Evolutionary conservation across 2,888 invertebrate species (phyloP), one percentile per base, ranked within the genome.

Genomic region (Mallateleia sp.): DNA sequence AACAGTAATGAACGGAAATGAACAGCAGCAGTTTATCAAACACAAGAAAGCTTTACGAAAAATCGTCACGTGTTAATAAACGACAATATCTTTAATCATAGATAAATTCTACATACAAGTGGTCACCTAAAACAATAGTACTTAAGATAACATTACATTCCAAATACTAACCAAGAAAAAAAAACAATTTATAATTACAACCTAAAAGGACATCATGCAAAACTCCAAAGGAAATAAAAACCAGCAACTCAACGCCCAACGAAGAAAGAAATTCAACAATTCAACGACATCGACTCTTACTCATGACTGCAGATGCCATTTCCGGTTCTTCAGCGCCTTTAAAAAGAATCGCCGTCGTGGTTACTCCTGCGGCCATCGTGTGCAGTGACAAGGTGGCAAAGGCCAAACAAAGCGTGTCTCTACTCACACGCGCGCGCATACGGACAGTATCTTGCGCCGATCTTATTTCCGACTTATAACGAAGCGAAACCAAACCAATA

Each of bases 321-420:
- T 62, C 24, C 54, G 62, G 20, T 52, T 42, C 22, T n/a, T 15
- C 32, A 14, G 15, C 15, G 15, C 25, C 15, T 20, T 69, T 22
- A 38, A 24, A 20, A 54, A 32, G n/a, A 15, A 22, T 22, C 58
- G 34, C 15, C 47, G 34, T 34, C 42, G 9, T 18, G 28, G 18
- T 34, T 6, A 22, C 47, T 47, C 20, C 22, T 14, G 74, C 66
- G 15, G 80, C 45, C 72, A 80, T 80, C 69, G 14, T 25, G 62
- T 24, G 25, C 42, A 58, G 58, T 52, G 79, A 9, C 50, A 28
- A 71, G 47, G 25, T 50, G 74, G 56, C 32, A 52, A 69, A 64
- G 45, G 74, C 54, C 62, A 47, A 86, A 85, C 60, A 75, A 75
- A 81, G 54, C 72, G 78, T 66, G 74, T 54, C 62, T 54, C 38